Evolutionary conservation across 2,888 invertebrate genomes (phyloP), one percentile per base, ranked within the genome.

Genomic region (Phyllotreta striolata): DNA sequence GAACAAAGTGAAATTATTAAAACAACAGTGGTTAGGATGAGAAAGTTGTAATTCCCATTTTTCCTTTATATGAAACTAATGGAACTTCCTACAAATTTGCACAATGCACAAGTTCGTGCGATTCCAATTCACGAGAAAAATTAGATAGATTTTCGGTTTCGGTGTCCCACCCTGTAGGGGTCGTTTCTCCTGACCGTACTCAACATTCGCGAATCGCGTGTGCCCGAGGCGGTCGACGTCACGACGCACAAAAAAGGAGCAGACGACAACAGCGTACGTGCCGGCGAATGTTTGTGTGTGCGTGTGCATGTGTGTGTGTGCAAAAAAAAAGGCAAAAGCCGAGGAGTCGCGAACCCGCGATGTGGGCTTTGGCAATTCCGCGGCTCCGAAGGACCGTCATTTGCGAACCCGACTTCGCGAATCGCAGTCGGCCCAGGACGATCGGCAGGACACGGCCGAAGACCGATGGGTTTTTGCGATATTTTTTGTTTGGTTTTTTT

Each of bases 171-270:
- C 49, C 49, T 35, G 49, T 49, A 49, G 5, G 12, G 24, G 34
- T 37, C 49, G 62, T 64, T 72, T 74, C 74, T 75, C 76, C 76
- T 74, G 74, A 80, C 81, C 81, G 78, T 75, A 75, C 77, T 73
- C 80, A 81, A 81, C 77, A 77, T 80, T 78, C 44, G 79, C 80
- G 74, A 79, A 79, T 78, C 77, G 74, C 76, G 75, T 71, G 74
- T 65, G 69, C 67, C 41, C 14, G 35, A 37, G 51, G 24, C n/a
- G 10, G 54, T 43, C 51, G 59, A 52, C 59, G 59, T 59, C 40
- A 35, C 58, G 12, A 6, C 41, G 51, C 52, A 37, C 24, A 24
- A 24, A 46, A 56, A 37, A 46, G 38, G 58, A 58, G 55, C 10
- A 40, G 43, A 40, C 55, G 43, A 41, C 55, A 55, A 55, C 55